Base-by-base conservation (phyloP, 2,888 invertebrate species). In the Oxytorus armatus region DNA sequence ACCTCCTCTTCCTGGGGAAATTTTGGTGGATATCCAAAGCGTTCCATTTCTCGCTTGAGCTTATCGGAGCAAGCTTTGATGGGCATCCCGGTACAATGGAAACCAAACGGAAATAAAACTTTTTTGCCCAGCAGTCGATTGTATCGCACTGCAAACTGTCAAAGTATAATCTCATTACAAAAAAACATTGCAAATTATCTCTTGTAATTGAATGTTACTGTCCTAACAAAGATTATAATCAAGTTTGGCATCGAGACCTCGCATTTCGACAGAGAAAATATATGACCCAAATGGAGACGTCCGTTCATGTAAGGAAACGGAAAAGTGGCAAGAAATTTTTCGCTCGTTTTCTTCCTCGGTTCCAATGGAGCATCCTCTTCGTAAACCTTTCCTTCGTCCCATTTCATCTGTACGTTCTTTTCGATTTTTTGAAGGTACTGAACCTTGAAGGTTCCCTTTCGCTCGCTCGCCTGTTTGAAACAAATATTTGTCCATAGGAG, bases 241-340 rank as follows among this genome's bases (percentile, higher is more conserved):
- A 29, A 29, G 5, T 16, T 44, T 14, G 44, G 21, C 39, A 73
- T 75, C 84, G 92, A 91, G 93, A 97, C 97, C 93, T 99, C 99
- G 91, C 98, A 98, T 93, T 99, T 99, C 7, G 98, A 98, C 57
- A 99, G 91, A 2, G 98, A 97, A 93, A 99, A 99, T 11, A 98
- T 97, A 91, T 99, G 99, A 0, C 99, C 99, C 84, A 99, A 93
- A 94, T 99, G 99, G 70, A 99, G 94, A 55, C 97, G 95, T 8
- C 99, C 99, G 94, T 99, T 99, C 99, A 99, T 99, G 90, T 99
- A 99, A 0, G 99, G 99, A 92, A 96, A 99, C 0, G 99, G 99
- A 93, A 99, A 99, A 1, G 98, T 98, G 39, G 96, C 96, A 85
- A 98, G 93, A 90, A 96, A 99, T 90, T 99, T 99, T 82, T 97